Evolutionary conservation across 2,888 invertebrate genomes (phyloP).

Genomic region (Chrysomela aeneicollis): DNA sequence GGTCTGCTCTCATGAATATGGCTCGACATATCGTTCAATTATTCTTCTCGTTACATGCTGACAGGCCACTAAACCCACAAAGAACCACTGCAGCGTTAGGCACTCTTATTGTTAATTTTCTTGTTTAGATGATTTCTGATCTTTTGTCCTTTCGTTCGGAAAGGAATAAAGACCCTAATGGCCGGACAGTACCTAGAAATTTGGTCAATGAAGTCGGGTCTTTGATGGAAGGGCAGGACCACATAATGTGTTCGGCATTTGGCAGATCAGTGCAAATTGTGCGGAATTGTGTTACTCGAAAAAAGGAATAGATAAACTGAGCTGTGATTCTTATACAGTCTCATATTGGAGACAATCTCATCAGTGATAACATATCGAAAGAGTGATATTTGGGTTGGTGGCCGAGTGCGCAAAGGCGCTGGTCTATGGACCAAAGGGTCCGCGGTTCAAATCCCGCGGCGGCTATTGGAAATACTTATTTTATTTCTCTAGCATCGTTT

Average conservation of each 20-base stretch:
- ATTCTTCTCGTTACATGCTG: conserved; percentile 18
- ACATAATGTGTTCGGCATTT: neutral
- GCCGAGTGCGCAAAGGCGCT: too few relatives aligned
- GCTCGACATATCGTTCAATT: conserved; percentile 44
- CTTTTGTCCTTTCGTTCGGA: conserved; percentile 19
- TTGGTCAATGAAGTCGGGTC: conserved; percentile 3
- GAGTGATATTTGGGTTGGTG: too few relatives aligned
- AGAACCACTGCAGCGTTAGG: neutral
- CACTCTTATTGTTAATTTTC: conserved; percentile 13
- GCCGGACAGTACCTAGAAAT: conserved; percentile 18
- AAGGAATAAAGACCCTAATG: conserved; percentile 23
- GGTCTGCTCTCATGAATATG: conserved; percentile 55
- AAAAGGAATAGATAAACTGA: too few relatives aligned
- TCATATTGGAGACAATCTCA: too few relatives aligned
- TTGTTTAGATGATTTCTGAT: conserved; percentile 4
- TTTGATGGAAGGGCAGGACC: neutral
- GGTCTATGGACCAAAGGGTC: too few relatives aligned
- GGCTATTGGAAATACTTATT: too few relatives aligned
- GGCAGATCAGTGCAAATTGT: neutral
- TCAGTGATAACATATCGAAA: too few relatives aligned
- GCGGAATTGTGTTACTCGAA: neutral
- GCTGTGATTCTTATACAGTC: too few relatives aligned
- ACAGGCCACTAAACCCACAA: conserved; percentile 29
- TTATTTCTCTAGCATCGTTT: too few relatives aligned
- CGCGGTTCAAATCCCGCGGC: too few relatives aligned